Base-by-base conservation (phyloP, 2,113 vertebrate species). In the Phalacrocorax carbo region DNA sequence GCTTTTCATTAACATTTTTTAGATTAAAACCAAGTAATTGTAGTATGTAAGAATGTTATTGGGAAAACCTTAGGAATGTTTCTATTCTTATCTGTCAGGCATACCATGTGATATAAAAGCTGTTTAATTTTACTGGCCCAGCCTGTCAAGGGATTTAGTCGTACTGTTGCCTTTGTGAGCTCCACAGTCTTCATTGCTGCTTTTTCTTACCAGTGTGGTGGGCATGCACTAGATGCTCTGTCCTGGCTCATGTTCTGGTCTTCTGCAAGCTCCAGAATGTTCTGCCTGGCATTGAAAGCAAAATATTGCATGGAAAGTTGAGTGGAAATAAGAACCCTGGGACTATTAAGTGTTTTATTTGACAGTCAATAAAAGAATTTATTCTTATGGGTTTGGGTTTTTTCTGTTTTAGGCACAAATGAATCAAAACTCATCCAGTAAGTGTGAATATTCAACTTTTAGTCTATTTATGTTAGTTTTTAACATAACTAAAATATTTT, bases 391-490 rank as follows among this genome's bases (percentile, higher is more conserved):
- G 55, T 81, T 25, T 90, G 51, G 13, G 3, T 94, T 97, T 98
- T 83, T 73, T 97, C 54, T 93, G 12, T 98, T 98, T 93, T 97
- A 99, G 99, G 98, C 98, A 90, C 98, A 99, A 96, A 99, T 98
- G 97, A 99, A 98, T 97, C 98, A 95, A 97, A 99, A 99, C 97
- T 98, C 98, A 88, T 99, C 99, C 96, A 99, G 99, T 99, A 98
- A 99, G 99, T 99, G 96, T 98, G 52, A 96, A 64, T 61, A 78
- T 93, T 95, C 92, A 90, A 61, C 88, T 95, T 22, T 62, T 54
- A 40, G 29, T 87, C 44, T 77, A 40, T 96, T 75, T 82, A 96
- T 93, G 78, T 42, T 92, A n/a, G 73, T 52, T 94, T 61, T 81
- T 66, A 72, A 82, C 54, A 79, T 54, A 32, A 23, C 30, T 21